phyloP scores from a whole-genome alignment of 1,140 invertebrate species.

The Hesperophylax magnus region DNA sequence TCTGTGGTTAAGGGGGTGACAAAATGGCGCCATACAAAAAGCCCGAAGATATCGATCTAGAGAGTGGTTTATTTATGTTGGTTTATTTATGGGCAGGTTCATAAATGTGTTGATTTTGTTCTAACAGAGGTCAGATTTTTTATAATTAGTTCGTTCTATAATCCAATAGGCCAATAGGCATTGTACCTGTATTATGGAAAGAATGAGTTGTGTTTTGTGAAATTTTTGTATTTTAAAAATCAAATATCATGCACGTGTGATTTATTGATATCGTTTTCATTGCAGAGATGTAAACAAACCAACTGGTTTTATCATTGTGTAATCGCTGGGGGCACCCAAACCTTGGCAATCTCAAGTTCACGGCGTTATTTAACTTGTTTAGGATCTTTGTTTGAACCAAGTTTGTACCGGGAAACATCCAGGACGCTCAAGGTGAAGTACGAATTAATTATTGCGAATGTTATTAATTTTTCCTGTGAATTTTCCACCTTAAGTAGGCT shows the following conservation, averaged over 20 bases:
- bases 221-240: background rate
- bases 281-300: slow-evolving; percentile 44
- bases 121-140: slow-evolving; percentile 40
- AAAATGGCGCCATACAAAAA: no score
- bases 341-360: slow-evolving; percentile 46
- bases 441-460: background rate
- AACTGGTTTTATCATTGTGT: slow-evolving; percentile 50
- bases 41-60: no score
- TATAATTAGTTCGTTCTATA: slow-evolving; percentile 12
- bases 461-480: background rate
- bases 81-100: background rate
- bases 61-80: no score
- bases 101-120: background rate
- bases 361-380: slow-evolving; percentile 31
- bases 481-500: background rate
- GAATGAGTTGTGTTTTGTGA: background rate
- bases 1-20: no score
- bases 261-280: slow-evolving; percentile 32
- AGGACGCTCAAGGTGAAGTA: slow-evolving; percentile 29
- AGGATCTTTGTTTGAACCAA: slow-evolving; percentile 1
- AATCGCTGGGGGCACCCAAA: slow-evolving; percentile 42
- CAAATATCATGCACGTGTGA: background rate
- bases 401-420: background rate
- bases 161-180: background rate
- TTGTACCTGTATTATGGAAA: background rate